Evolutionary conservation across 2,797 vertebrate genomes (phyloP), one percentile per base, ranked within the genome.

Genomic region (Garrulus glandarius): DNA sequence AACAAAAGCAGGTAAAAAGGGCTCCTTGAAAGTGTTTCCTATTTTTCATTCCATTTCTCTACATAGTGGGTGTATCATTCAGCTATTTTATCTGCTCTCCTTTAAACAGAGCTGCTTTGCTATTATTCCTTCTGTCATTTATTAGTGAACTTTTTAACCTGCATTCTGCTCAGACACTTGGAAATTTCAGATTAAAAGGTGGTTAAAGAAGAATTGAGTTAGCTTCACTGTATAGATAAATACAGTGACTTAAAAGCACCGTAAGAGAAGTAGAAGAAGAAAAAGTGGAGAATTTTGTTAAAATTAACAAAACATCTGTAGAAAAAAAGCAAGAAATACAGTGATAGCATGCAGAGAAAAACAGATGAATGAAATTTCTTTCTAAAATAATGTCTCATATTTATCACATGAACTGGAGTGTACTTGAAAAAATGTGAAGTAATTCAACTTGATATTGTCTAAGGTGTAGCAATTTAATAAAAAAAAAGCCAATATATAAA

Each of bases 51-150:
- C 22, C 4, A 60, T 87, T 75, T 44, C 15, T 43, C 39, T 84
- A 47, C 4, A 29, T 5, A 68, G n/a, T 55, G 22, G 53, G 36
- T 78, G 34, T 52, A 91, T 77, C 43, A 59, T 78, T 59, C 46
- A 69, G 36, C 32, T 60, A 69, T 13, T 81, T 83, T 37, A 68
- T 91, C 88, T 91, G 39, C 26, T 34, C 39, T 78, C 18, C 23
- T 78, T 87, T 87, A 87, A 91, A 80, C 18, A 61, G 30, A 87
- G 32, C 7, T 57, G 43, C n/a, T 32, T 84, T 61, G 26, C 69
- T 91, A 87, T 93, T 89, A 52, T 75, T 91, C 69, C 67, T 84
- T 92, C 68, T 52, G 13, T 61, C 50, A 78, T 81, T 78, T 92
- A 69, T 75, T 84, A 78, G 24, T 1, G 7, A 55, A 64, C 36